phyloP scores from a whole-genome alignment of 1,140 invertebrate genomes.

The Sarcophaga bullata region DNA sequence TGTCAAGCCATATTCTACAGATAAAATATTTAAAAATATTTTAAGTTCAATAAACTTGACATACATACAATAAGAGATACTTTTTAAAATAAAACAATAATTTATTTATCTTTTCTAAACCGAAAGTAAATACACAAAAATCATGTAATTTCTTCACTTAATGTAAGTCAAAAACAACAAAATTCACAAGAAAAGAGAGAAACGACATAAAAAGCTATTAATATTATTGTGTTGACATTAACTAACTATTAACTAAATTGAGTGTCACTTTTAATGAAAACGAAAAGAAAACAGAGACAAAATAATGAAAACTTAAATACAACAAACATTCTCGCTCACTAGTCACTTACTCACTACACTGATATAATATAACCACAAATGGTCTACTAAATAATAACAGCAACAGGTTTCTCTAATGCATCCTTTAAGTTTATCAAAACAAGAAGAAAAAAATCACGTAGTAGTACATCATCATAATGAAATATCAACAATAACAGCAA shows the following conservation, averaged over 20 bases:
- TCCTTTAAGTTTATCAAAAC: background rate
- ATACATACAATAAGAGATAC: no score
- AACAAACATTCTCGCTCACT: background rate
- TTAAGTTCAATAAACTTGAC: background rate
- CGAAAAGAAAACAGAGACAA: background rate
- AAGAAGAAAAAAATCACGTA: background rate
- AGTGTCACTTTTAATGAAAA: background rate
- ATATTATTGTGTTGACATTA: conserved; percentile 4
- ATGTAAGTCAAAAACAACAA: background rate
- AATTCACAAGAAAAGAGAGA: background rate
- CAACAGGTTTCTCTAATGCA: conserved; percentile 4
- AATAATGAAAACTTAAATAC: background rate
- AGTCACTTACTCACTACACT: no score
- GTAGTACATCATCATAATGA: no score
- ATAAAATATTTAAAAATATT: background rate
- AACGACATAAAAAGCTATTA: background rate
- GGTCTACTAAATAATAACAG: background rate
- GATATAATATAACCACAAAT: background rate
- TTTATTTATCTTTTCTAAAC: no score
- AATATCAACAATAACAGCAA: no score
- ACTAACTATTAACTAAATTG: background rate
- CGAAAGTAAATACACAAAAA: background rate
- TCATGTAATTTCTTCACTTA: background rate
- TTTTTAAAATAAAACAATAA: no score
- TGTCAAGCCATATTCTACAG: background rate